Conservation (phyloP, 1,140 invertebrate genomes). For the Drosophila willistoni region DNA sequence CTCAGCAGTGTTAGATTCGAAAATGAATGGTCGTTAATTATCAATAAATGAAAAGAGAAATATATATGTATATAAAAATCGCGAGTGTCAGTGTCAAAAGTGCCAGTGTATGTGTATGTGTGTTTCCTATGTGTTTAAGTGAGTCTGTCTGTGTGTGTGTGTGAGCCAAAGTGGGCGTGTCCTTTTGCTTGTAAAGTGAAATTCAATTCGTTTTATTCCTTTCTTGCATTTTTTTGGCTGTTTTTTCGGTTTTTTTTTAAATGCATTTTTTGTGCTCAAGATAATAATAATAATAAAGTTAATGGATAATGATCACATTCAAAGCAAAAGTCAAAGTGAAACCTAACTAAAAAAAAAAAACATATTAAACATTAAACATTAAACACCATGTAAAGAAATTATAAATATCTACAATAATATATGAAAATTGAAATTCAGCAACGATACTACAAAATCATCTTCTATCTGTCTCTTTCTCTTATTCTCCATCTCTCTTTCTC, state of each 20-base stretch:
- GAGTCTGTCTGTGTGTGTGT: constrained; percentile 15
- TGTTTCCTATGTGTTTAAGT: not conserved
- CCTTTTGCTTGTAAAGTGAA: constrained; percentile 2
- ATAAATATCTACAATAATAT: not conserved
- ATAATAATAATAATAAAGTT: constrained; percentile 27
- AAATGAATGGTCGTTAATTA: constrained; percentile 2
- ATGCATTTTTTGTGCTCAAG: constrained; percentile 26
- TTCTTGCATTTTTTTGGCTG: constrained; percentile 17
- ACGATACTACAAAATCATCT: too few species aligned
- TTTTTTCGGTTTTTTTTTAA: constrained; percentile 34
- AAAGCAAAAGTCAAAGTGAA: constrained; percentile 37
- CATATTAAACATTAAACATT: constrained; percentile 2
- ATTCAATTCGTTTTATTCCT: not conserved
- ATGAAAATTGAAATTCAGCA: not conserved
- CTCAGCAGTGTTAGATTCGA: not conserved
- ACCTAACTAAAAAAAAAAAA: constrained; percentile 37
- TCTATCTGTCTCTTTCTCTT: not conserved
- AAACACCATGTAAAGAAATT: not conserved
- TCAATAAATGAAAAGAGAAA: not conserved
- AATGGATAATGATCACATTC: not conserved
- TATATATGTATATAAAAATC: not conserved
- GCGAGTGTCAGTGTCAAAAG: constrained; percentile 30
- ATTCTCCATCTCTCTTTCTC: not conserved
- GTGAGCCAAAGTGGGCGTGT: constrained; percentile 7
- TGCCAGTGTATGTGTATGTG: constrained; percentile 19